phyloP scores from a whole-genome alignment of 2,113 vertebrate species.

The Ammodytes dubius region DNA sequence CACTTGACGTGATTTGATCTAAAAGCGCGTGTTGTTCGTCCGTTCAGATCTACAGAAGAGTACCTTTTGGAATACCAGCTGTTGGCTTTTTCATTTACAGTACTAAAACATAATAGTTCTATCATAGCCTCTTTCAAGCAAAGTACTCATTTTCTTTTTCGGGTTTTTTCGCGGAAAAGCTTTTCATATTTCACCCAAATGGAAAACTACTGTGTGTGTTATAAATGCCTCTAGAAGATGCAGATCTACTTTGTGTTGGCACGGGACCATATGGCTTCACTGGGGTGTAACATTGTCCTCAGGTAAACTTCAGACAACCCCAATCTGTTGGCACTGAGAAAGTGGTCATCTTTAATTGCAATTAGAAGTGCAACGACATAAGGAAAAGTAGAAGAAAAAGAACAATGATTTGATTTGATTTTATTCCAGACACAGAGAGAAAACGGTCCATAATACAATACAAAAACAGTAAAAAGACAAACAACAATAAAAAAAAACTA shows the following conservation, averaged over 20 bases:
- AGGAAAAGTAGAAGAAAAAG: conserved; percentile 8
- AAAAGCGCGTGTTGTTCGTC: conserved; percentile 4
- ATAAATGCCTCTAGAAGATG: conserved; percentile 42
- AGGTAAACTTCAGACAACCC: conserved; percentile 43
- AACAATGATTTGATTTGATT: no score
- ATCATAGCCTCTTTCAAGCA: conserved; percentile 12
- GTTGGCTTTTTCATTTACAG: conserved; percentile 34
- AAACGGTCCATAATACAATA: no score
- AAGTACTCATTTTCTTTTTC: conserved; percentile 31
- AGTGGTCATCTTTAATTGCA: conserved; percentile 34
- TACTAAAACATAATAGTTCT: conserved; percentile 7
- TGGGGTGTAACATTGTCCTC: conserved; percentile 33
- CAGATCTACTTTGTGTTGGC: conserved; percentile 19
- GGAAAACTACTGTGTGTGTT: conserved; percentile 38
- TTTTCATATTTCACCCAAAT: conserved; percentile 47
- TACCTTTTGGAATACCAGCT: conserved; percentile 22
- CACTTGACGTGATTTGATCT: conserved; percentile 10
- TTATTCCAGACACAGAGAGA: no score
- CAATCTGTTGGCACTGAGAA: conserved; percentile 31
- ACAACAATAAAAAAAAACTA: no score
- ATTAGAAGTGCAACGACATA: conserved; percentile 26
- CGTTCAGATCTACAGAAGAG: conserved; percentile 3
- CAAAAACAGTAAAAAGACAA: no score
- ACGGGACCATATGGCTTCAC: conserved; percentile 34
- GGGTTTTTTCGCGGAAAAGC: not conserved